Evolutionary conservation across 1,140 invertebrate genomes (phyloP), one percentile per base, ranked within the genome.

Genomic region (Portunus trituberculatus): DNA sequence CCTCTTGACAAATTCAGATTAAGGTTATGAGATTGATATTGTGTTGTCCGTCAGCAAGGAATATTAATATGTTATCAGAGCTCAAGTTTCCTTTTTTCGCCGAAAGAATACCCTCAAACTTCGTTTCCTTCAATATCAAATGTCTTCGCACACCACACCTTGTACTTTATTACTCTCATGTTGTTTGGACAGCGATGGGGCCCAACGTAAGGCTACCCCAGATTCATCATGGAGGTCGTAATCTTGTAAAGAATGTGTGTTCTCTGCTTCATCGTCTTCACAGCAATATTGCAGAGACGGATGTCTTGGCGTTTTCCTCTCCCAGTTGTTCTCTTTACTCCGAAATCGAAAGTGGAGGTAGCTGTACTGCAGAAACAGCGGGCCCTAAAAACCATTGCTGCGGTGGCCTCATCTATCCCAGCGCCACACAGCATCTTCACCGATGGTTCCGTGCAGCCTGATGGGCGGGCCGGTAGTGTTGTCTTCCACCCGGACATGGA

Each of bases 11-110:
- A 28, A 25, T 87, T 31, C 84, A 28, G 28, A 46, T 45, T 28
- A 46, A 46, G 16, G 29, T 90, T 6, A 32, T 90, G 88, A 32
- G 45, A 46, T 90, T 10, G 31, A 90, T 90, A 16, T 45, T 90
- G 29, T 31, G 88, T n/a, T n/a, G n/a, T n/a, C n/a, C n/a, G n/a
- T 90, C 88, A 31, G 48, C 88, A 16, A 90, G 88, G 48, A 90
- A 45, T 20, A 10, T 39, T 8, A 90, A 32, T 45, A 90, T 90
- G 29, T 28, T 14, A 46, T 45, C 88, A 45, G 88, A 90, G 12
- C 88, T 67, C 46, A 52, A 92, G 28, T 31, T 92, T n/a, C n/a
- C n/a, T n/a, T n/a, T n/a, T n/a, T n/a, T n/a, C n/a, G n/a, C n/a
- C n/a, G n/a, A n/a, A n/a, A 92, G 91, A 59, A 92, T 59, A 52